Evolutionary conservation across 2,797 vertebrate genomes (phyloP).

Genomic region (Babyrousa celebensis): DNA sequence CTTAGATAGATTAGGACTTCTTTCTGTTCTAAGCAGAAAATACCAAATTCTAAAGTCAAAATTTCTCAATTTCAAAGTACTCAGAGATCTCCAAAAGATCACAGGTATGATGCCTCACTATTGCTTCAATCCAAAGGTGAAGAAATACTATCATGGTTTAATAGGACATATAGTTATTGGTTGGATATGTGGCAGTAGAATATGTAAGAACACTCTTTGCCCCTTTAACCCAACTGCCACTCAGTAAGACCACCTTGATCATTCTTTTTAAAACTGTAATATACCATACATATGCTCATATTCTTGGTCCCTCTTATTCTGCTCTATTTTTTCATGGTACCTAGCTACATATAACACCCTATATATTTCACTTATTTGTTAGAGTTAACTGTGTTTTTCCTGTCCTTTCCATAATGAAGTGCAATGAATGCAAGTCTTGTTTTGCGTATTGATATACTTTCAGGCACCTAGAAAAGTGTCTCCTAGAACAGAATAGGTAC

Average conservation of each 20-base stretch:
- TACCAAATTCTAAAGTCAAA: background rate
- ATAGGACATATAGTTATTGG: background rate
- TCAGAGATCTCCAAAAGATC: conserved; percentile 5
- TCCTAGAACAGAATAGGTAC: accelerated
- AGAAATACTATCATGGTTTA: background rate
- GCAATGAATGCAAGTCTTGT: background rate
- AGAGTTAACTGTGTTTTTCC: background rate
- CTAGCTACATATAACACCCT: background rate
- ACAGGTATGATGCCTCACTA: background rate
- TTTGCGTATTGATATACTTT: background rate
- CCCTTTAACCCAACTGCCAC: background rate
- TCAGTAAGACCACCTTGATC: background rate
- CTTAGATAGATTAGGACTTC: background rate
- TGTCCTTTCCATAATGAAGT: background rate
- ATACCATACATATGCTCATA: background rate
- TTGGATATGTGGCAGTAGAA: background rate
- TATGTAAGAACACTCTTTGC: background rate
- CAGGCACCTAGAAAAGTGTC: background rate
- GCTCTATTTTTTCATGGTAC: background rate
- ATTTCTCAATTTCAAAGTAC: background rate
- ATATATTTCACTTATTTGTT: background rate
- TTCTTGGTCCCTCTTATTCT: background rate
- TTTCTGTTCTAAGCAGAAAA: conserved; percentile 54
- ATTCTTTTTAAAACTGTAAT: background rate
- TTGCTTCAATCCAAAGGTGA: background rate